Base-by-base conservation (phyloP, 1,140 invertebrate genomes). In the Pogonomyrmex barbatus region DNA sequence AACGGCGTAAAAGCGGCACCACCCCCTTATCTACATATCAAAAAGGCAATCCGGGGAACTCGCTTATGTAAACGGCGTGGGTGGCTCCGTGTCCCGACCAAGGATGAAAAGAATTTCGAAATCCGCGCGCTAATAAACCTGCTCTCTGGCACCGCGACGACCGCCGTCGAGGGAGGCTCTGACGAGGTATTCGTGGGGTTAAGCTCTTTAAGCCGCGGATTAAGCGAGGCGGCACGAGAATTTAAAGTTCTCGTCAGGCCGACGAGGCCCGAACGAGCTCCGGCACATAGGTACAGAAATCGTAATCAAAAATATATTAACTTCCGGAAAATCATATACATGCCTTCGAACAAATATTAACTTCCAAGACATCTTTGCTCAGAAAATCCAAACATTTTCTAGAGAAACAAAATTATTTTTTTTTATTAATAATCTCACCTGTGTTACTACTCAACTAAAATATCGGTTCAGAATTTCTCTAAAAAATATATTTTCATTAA, bases 21-120 rank as follows among this genome's bases (percentile, higher is more conserved):
- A 93, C 92, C 91, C 79, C 93, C 94, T 94, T 94, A 95, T 95
- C 94, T 95, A 95, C 95, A 95, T 95, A 95, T 95, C 95, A 95
- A 95, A 95, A 95, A 95, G 95, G 94, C 94, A 95, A 95, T 95
- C 93, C 93, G 90, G 93, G 91, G 94, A 95, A 95, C 93, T 95
- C 94, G 94, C 94, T 95, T 95, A 95, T 95, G 95, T 95, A 95
- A 95, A 95, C 95, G 94, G 93, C 88, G 90, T 92, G 92, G 93
- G 92, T 89, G 91, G 92, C 91, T 86, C 90, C 92, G 92, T 93
- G 92, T 93, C 91, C 91, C 90, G 86, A 56, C 62, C 65, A 77
- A 84, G 89, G 93, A 95, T 95, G 94, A 95, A 95, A 95, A 95
- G 94, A 95, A 95, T 95, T 95, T 92, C 88, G 92, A 95, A 94